Evolutionary conservation across 2,113 vertebrate species (phyloP), one percentile per base, ranked within the genome.

Genomic region (Acinonyx jubatus): DNA sequence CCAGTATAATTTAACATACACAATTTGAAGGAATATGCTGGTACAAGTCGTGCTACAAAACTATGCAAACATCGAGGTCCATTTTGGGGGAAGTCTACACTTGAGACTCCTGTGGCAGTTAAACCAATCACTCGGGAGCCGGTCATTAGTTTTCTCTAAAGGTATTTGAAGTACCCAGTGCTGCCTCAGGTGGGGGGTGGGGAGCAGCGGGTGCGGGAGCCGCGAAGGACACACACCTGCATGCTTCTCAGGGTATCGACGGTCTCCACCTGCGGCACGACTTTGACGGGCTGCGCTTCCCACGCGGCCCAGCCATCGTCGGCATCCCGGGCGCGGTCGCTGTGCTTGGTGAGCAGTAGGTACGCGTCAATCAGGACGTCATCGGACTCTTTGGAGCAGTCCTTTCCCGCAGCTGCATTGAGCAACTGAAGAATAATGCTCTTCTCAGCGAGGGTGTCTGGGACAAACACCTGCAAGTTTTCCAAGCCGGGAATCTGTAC

Each of bases 371-470:
- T 99, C 0, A 98, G 92, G 3, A 99, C 97, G 0, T 99, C 99
- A 12, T 99, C 99, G 0, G 99, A 99, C 85, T 99, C 99, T 97
- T 99, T 99, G 2, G 99, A 99, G 98, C 99, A 99, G 98, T 99
- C 99, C 96, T 99, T 99, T 23, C 99, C 99, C 2, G 99, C 99
- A 12, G 99, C 99, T 0, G 99, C 99, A 21, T 99, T 99, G 69
- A 99, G 99, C 19, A 99, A 98, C 98, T 99, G 99, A 96, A 99
- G 98, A 98, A 99, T 99, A 73, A 99, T 97, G 31, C 99, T 91
- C 81, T 99, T 99, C 98, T 99, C 99, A 3, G 98, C 99, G 84
- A 99, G 97, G n/a, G 84, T 96, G 31, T 96, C 98, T 4, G 99
- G 99, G 50, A 99, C 99, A 97, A 99, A 99, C 0, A 99, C 98